Percentiles rank a stretch among this genome's conserved stretches.
These are phyloP conservation scores for Alviniconcha strummeri DNA, from an alignment of 2,888 invertebrate species.

Conservation along the genomic window DNA sequence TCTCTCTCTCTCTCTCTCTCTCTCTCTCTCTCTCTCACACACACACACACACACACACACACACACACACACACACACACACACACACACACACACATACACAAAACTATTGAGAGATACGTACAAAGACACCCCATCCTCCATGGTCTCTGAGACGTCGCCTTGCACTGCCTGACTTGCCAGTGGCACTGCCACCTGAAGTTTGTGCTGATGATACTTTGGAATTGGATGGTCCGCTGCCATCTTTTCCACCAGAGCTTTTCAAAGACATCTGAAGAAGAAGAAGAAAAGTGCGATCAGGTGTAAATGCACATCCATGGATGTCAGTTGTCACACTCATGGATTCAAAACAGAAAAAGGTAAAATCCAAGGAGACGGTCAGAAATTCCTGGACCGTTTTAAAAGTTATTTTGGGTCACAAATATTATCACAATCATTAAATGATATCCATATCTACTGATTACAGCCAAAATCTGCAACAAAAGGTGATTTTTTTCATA, in stretches of 20 bases:
- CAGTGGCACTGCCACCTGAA: background rate
- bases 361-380: too few species aligned
- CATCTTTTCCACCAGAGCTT: background rate
- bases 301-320: background rate
- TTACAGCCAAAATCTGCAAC: too few species aligned
- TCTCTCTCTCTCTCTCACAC: background rate
- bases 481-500: too few species aligned
- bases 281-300: background rate
- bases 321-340: too few species aligned
- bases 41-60: slow-evolving; percentile 10
- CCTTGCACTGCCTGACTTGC: slow-evolving; percentile 19
- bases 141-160: slow-evolving; percentile 16
- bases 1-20: background rate
- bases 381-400: too few species aligned
- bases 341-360: background rate
- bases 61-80: slow-evolving; percentile 1
- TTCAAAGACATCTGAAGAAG: background rate
- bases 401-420: too few species aligned
- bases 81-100: background rate
- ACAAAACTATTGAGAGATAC: background rate
- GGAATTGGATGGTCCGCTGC: background rate
- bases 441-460: too few species aligned
- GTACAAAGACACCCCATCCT: slow-evolving; percentile 41
- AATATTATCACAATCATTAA: too few species aligned
- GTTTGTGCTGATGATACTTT: background rate